Evolutionary conservation across 2,113 vertebrate species (phyloP).

Genomic region (Sialia sialis): DNA sequence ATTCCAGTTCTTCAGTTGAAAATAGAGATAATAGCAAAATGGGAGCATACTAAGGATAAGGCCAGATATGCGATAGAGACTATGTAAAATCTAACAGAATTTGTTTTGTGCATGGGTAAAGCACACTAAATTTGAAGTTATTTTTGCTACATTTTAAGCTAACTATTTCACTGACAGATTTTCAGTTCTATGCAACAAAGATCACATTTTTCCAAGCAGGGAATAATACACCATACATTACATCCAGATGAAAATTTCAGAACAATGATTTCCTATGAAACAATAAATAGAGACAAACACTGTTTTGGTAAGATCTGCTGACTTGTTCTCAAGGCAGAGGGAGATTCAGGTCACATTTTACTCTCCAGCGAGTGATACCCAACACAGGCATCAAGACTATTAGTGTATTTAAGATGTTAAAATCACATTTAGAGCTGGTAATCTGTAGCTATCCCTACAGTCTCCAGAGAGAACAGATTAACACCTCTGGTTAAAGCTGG

Average conservation of each 20-base stretch:
- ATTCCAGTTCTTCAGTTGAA: not conserved
- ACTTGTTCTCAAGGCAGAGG: not conserved
- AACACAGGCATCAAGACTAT: not conserved
- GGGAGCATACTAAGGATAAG: not conserved
- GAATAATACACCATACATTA: not conserved
- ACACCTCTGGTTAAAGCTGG: not conserved
- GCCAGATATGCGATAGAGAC: not conserved
- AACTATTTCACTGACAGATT: not conserved
- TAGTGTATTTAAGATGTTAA: not conserved
- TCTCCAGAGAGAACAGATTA: not conserved
- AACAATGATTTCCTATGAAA: not conserved
- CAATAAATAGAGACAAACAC: not conserved
- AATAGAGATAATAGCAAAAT: not conserved
- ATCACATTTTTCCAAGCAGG: not conserved
- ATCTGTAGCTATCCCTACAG: not conserved
- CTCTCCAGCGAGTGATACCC: not conserved
- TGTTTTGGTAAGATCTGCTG: not conserved
- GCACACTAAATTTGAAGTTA: not conserved
- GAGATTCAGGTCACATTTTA: not conserved
- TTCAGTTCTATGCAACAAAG: not conserved
- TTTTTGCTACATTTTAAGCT: slow-evolving; percentile 4
- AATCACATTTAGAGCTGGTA: not conserved
- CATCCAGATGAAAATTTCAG: not conserved
- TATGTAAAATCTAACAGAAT: not conserved
- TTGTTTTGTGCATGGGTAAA: not conserved